Base-by-base conservation (phyloP, 2,888 invertebrate genomes). In the Saturnia pavonia region DNA sequence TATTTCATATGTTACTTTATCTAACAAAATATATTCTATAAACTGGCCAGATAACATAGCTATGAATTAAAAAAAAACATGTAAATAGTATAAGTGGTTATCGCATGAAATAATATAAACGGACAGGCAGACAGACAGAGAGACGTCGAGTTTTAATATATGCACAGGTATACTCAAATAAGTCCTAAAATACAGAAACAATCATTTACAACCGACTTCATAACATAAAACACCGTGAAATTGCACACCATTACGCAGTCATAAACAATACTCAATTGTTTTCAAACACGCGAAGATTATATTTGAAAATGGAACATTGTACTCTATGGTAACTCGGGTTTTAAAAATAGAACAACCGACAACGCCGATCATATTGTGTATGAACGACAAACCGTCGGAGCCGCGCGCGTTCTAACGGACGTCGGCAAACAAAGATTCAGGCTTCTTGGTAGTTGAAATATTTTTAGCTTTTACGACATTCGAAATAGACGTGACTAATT, bases 291-390 rank as follows among this genome's bases (percentile, higher is more conserved):
- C 65, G 65, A 65, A 60, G 40, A 40, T 40, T 60, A 60, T 60
- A 40, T 65, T 65, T 65, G 65, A 65, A 65, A 65, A 65, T 65
- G 65, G 65, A 65, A 40, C 65, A 16, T 40, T 40, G 65, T 65
- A 40, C 40, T 65, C 65, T 65, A 65, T 65, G 65, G 40, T 65
- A 60, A 60, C 25, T 60, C 57, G 57, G 57, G 57, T 60, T 60
- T 68, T 68, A 22, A 68, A 68, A 68, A 54, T 54, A 54, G 54
- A 54, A 54, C n/a, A 22, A 54, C 43, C 34, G 34, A 34, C 34
- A 34, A 34, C 6, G 19, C 48, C 48, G 48, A 48, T 48, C 16
- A 68, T 22, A 8, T 25, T 19, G 25, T 68, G 22, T 54, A 68
- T 0, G 51, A 51, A 2, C 16, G 16, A 67, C 45, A 48, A n/a